These are phyloP conservation scores for Wiebesia pumilae DNA, from an alignment of 1,140 invertebrate species.

Conservation along the genomic window DNA sequence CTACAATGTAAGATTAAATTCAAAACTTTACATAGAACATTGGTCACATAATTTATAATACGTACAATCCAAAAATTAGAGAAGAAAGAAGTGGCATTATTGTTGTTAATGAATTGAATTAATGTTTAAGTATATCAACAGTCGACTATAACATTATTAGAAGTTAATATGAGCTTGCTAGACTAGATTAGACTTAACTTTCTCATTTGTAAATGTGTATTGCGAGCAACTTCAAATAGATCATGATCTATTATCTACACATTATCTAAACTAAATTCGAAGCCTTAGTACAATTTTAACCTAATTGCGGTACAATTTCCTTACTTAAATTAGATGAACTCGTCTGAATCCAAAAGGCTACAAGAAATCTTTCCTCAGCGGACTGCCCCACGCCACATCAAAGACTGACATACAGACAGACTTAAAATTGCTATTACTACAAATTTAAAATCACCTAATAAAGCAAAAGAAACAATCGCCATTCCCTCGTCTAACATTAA, in stretches of 20 bases:
- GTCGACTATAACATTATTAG: background rate
- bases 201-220: background rate
- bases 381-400: background rate
- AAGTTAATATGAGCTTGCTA: background rate
- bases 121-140: background rate
- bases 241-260: background rate
- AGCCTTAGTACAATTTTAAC: background rate
- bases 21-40: too few species aligned
- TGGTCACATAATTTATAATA: too few species aligned
- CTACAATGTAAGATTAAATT: too few species aligned
- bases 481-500: background rate
- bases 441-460: slow-evolving; percentile 12
- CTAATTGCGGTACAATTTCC: background rate
- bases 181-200: background rate
- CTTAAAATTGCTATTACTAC: too few species aligned
- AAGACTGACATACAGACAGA: background rate
- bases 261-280: background rate
- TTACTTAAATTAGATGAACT: background rate
- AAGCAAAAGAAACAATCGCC: background rate
- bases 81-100: too few species aligned
- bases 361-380: background rate
- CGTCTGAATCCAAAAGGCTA: background rate
- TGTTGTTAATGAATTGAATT: too few species aligned
- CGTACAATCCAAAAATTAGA: too few species aligned
- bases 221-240: background rate